Base-by-base conservation (phyloP, 2,797 vertebrate species). In the Phataginus tricuspis region DNA sequence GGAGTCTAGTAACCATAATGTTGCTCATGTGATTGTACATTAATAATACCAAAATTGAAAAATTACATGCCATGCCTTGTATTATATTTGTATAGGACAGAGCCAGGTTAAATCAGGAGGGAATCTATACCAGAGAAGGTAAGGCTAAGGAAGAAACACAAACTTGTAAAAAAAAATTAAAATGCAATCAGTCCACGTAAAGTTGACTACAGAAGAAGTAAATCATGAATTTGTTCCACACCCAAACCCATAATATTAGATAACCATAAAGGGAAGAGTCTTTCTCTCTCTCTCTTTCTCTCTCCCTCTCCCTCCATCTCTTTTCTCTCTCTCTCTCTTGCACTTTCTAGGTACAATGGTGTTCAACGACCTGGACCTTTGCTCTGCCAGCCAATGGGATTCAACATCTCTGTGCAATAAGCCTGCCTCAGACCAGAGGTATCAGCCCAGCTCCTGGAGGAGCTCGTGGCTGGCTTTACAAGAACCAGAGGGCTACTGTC, bases 261-360 rank as follows among this genome's bases (percentile, higher is more conserved):
- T 21, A 34, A 2, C 53, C 15, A 4, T 5, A 57, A 9, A 1
- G 31, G n/a, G 16, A 27, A 75, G 14, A 29, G 16, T 5, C 19
- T 55, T 71, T 66, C 1, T 3, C 16, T 5, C 31, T 2, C 8
- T 34, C 37, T 39, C 13, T 5, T 0, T 34, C 0, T 51, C 3
- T 3, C 42, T 64, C 5, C 29, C 16, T 25, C 3, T n/a, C 0
- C 1, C 1, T 13, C 27, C 12, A 31, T 8, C 34, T 39, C 31
- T 27, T 18, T 29, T 34, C 49, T 57, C 8, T 42, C 3, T 39
- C 18, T 55, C 34, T 27, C 18, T 12, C 59, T 31, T 42, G 4
- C 5, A 34, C 63, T 64, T 77, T 49, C 11, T 42, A 72, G 77
- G 37, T 4, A 27, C 31, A 25, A 14, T 63, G 23, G n/a, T n/a